These are phyloP conservation scores for Scolopax rusticola DNA, from an alignment of 2,797 vertebrate species.

Conservation along the genomic window DNA sequence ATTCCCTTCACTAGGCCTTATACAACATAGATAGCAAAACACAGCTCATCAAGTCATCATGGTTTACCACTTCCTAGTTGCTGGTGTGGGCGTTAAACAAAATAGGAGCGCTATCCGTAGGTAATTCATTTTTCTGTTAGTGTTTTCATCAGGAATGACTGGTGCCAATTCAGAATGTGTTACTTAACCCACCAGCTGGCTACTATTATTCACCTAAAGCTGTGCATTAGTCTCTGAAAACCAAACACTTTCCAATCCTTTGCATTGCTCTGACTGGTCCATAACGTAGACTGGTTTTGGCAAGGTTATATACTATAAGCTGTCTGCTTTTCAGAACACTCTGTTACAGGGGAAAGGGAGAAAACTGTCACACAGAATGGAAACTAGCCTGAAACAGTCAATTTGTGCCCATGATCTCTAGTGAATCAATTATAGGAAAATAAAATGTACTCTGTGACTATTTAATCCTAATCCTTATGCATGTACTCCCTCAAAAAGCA, in stretches of 20 bases:
- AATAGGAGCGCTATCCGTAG: not conserved
- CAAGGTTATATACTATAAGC: not conserved
- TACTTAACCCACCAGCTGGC: not conserved
- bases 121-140: not conserved
- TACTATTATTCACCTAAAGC: not conserved
- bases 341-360: not conserved
- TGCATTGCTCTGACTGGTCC: not conserved
- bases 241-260: not conserved
- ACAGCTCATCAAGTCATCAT: accelerated
- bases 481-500: not conserved
- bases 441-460: not conserved
- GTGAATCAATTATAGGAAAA: not conserved
- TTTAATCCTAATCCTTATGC: not conserved
- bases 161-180: not conserved
- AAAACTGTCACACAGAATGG: not conserved
- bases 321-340: not conserved
- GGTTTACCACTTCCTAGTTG: not conserved
- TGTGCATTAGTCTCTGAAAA: not conserved
- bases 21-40: not conserved
- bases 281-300: not conserved
- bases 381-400: not conserved
- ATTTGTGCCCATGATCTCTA: not conserved
- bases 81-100: not conserved
- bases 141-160: not conserved
- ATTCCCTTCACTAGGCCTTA: not conserved